Conservation (phyloP, 2,113 vertebrate species). For the Dipodomys ordii region DNA sequence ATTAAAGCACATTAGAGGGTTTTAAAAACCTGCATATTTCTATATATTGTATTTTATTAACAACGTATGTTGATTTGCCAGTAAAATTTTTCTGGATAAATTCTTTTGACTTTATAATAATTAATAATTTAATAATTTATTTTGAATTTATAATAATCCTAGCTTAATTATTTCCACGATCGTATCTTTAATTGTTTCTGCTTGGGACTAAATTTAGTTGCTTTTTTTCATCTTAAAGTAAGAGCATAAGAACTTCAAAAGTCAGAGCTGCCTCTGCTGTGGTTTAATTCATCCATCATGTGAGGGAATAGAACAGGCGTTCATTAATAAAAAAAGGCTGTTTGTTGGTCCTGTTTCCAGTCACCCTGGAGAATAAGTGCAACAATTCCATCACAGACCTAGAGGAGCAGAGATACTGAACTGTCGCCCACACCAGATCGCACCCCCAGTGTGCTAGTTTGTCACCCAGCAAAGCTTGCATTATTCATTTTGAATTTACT, state of each 20-base stretch:
- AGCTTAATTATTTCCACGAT: conserved; percentile 16
- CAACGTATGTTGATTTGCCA: conserved; percentile 21
- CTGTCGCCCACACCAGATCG: conserved; percentile 33
- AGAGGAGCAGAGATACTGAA: background rate
- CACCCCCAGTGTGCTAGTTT: background rate
- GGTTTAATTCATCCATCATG: conserved; percentile 43
- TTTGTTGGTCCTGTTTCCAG: conserved; percentile 14
- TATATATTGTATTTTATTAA: conserved; percentile 27
- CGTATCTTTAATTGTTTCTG: background rate
- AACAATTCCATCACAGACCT: conserved; percentile 27
- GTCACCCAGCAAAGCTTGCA: conserved; percentile 4
- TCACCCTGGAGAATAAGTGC: conserved; percentile 24
- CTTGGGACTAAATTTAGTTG: conserved; percentile 30
- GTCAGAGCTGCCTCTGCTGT: background rate
- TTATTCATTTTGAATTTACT: conserved; percentile 59
- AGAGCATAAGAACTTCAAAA: too few species aligned
- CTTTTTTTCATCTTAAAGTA: background rate
- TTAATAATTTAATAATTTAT: too few species aligned
- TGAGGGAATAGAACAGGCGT: conserved; percentile 28
- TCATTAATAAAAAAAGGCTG: conserved; percentile 53
- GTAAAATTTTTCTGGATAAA: conserved; percentile 8
- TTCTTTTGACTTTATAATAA: too few species aligned
- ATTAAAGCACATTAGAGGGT: conserved; percentile 30
- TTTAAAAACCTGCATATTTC: conserved; percentile 12
- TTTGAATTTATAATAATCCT: background rate